These are phyloP conservation scores for Amazona vittata DNA, from an alignment of 2,113 vertebrate genomes.

Conservation along the genomic window DNA sequence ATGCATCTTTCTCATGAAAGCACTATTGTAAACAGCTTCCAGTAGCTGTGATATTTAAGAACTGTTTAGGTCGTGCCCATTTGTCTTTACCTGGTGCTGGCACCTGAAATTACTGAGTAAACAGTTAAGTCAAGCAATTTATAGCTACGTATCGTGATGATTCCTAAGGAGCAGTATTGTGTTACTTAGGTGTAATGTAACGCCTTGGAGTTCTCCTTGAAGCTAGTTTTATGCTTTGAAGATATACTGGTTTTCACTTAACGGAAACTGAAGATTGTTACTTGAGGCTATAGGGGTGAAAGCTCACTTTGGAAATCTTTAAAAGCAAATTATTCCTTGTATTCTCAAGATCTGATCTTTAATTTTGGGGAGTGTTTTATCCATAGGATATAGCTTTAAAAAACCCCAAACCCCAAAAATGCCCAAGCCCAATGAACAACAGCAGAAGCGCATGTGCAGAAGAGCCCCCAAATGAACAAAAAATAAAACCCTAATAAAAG, in stretches of 20 bases:
- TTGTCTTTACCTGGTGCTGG: not conserved
- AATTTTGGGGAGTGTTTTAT: not conserved
- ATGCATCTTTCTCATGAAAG: not conserved
- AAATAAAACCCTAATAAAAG: not conserved
- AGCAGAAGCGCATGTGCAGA: not conserved
- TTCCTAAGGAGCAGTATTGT: not conserved
- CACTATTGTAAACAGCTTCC: not conserved
- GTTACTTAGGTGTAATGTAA: not conserved
- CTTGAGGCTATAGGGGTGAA: not conserved
- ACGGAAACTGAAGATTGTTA: not conserved
- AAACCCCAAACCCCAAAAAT: fast-evolving
- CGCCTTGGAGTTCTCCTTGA: not conserved
- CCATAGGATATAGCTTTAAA: not conserved
- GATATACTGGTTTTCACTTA: not conserved
- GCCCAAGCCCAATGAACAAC: not conserved
- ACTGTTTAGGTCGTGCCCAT: not conserved
- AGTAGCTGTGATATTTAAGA: not conserved
- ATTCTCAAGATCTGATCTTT: not conserved
- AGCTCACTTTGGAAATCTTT: not conserved
- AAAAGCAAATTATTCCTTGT: not conserved
- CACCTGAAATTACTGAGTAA: not conserved
- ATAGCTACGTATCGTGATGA: not conserved
- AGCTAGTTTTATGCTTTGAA: not conserved
- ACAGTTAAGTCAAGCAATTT: not conserved
- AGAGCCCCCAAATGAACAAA: not conserved